These are phyloP conservation scores for Leptopilina clavipes DNA, from an alignment of 1,140 invertebrate genomes.

Conservation along the genomic window DNA sequence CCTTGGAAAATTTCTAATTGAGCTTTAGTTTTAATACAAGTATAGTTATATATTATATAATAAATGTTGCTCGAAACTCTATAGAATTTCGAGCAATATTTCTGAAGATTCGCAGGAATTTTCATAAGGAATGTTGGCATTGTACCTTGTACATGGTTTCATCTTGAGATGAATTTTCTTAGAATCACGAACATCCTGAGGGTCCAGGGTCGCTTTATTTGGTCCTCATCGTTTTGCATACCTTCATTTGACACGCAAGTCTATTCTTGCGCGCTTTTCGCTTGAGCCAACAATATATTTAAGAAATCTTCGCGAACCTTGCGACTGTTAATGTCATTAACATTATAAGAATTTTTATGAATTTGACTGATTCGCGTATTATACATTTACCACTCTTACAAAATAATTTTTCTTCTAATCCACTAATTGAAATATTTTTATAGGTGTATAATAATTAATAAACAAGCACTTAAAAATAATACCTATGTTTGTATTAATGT, in stretches of 20 bases:
- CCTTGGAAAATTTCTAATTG: too few relatives aligned
- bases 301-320: background rate
- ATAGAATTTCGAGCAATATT: background rate
- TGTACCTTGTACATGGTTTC: conserved; percentile 42
- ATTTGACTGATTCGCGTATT: too few relatives aligned
- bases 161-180: conserved; percentile 42
- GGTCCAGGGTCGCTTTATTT: conserved; percentile 44
- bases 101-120: background rate
- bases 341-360: background rate
- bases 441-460: too few relatives aligned
- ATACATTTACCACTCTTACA: too few relatives aligned
- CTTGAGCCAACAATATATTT: conserved; percentile 25
- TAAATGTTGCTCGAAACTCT: too few relatives aligned
- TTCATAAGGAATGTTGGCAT: conserved; percentile 37
- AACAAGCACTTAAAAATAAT: too few relatives aligned
- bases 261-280: conserved; percentile 50
- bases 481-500: too few relatives aligned
- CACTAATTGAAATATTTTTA: too few relatives aligned
- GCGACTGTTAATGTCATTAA: background rate
- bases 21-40: too few relatives aligned
- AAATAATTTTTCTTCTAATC: too few relatives aligned
- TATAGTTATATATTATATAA: too few relatives aligned
- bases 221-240: conserved; percentile 40
- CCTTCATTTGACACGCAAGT: conserved; percentile 46
- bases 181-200: conserved; percentile 45